Percentiles rank a stretch among this genome's conserved stretches.
Evolutionary conservation across 92 coral and sea anemone species (phyloP).

Genomic region (Siderastrea siderea): DNA sequence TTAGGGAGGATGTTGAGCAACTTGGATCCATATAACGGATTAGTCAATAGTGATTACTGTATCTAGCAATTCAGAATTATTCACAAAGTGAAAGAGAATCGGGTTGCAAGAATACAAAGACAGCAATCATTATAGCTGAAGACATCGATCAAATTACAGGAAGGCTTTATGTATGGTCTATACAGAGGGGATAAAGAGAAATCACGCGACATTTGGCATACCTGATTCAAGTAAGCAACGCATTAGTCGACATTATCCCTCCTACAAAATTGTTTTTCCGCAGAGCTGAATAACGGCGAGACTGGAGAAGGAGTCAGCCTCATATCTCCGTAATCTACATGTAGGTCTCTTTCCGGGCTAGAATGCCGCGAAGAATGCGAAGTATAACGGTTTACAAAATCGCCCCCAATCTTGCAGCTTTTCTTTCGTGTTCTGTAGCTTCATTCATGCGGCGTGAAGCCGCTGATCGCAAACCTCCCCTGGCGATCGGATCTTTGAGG

Average conservation of each 20-base stretch:
- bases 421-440: constrained; percentile 57
- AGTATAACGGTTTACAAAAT: constrained; percentile 89
- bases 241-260: constrained; percentile 95
- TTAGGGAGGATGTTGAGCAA: background rate
- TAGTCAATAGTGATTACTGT: background rate
- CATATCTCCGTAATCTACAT: constrained; percentile 38
- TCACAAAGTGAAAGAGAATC: background rate
- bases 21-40: background rate
- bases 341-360: constrained; percentile 80
- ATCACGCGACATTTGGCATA: constrained; percentile 20
- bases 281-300: constrained; percentile 55
- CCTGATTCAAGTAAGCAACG: constrained; percentile 96
- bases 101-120: constrained; percentile 4
- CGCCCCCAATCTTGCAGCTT: constrained; percentile 75
- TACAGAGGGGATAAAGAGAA: background rate
- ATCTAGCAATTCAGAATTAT: background rate
- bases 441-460: constrained; percentile 15
- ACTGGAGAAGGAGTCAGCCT: constrained; percentile 71
- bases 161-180: too few relatives aligned
- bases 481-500: background rate
- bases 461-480: constrained; percentile 32
- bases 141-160: background rate
- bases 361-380: constrained; percentile 83
- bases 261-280: constrained; percentile 91
- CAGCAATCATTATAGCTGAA: constrained; percentile 16